Conservation (phyloP, 2,113 vertebrate species). For the Zosterops japonicus region DNA sequence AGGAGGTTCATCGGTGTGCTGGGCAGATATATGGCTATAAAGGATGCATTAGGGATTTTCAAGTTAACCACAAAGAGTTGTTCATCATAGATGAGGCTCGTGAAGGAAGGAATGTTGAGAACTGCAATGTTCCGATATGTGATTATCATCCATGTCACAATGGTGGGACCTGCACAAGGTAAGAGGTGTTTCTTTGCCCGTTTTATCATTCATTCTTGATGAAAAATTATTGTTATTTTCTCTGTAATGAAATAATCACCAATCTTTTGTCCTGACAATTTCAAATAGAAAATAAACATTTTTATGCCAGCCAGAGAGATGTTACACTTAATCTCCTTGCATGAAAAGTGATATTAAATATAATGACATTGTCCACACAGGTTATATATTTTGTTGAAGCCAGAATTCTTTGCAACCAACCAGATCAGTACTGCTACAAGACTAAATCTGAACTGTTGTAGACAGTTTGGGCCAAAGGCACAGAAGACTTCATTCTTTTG, state of each 20-base stretch:
- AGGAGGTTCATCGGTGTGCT: slow-evolving; percentile 53
- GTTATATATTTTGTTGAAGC: not conserved
- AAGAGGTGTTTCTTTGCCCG: not conserved
- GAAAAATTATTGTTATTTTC: not conserved
- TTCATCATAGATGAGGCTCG: slow-evolving; percentile 76
- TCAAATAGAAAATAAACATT: not conserved
- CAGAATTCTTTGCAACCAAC: not conserved
- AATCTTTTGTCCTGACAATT: not conserved
- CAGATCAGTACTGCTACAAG: not conserved
- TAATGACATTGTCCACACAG: not conserved
- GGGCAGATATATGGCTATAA: slow-evolving; percentile 71
- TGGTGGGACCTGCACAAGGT: slow-evolving; percentile 86
- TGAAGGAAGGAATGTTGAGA: slow-evolving; percentile 80
- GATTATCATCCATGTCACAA: slow-evolving; percentile 79
- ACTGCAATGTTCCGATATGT: slow-evolving; percentile 79
- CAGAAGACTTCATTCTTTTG: not conserved
- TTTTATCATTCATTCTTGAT: not conserved
- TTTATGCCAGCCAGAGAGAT: not conserved
- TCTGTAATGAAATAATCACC: not conserved
- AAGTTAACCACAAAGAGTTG: slow-evolving; percentile 80
- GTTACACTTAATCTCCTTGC: not conserved
- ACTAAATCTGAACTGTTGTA: not conserved
- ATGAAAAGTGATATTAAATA: not conserved
- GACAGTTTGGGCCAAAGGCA: not conserved
- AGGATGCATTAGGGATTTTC: slow-evolving; percentile 83